These are phyloP conservation scores for Sebastes variabilis DNA, from an alignment of 2,797 vertebrate genomes.

Conservation along the genomic window DNA sequence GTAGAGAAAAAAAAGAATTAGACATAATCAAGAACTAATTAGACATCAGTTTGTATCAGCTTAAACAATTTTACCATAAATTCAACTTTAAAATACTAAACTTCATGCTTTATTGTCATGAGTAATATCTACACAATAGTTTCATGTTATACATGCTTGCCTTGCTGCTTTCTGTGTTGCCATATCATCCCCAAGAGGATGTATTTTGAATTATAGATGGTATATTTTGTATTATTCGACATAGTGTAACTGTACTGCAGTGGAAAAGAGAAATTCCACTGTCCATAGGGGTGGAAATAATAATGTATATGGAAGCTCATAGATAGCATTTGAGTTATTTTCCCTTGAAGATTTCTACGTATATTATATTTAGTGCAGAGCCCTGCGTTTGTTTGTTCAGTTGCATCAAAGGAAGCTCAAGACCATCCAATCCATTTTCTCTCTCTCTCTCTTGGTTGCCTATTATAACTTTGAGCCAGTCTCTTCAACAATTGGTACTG, in stretches of 20 bases:
- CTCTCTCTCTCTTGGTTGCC: not conserved
- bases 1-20: not conserved
- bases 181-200: not conserved
- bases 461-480: not conserved
- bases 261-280: not conserved
- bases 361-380: not conserved
- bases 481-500: not conserved
- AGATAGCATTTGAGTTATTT: not conserved
- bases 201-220: slow-evolving; percentile 12
- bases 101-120: not conserved
- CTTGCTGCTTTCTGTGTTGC: not conserved
- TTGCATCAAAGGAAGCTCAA: not conserved
- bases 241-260: not conserved
- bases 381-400: not conserved
- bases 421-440: not conserved
- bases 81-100: not conserved
- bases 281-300: not conserved
- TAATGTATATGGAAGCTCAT: not conserved
- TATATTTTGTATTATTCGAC: not conserved
- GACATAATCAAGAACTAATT: not conserved
- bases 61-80: not conserved
- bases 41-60: not conserved
- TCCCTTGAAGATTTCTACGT: not conserved
- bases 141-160: not conserved
- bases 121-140: not conserved